Conservation (phyloP, 2,113 vertebrate species). For the Odobenus rosmarus region DNA sequence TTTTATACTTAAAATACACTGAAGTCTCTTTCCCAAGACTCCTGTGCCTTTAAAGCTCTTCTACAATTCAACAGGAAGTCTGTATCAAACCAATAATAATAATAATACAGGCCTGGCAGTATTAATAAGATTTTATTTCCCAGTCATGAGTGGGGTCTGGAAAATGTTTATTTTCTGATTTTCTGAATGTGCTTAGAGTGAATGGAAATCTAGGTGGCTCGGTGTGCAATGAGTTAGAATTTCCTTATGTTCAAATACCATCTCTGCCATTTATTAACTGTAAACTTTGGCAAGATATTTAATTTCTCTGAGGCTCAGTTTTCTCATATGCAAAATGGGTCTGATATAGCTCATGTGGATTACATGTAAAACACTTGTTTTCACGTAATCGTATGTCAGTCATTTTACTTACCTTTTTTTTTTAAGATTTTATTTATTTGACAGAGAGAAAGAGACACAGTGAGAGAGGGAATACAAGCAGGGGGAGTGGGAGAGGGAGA, state of each 20-base stretch:
- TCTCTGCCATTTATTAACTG: neutral
- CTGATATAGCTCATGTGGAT: neutral
- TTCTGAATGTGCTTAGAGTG: neutral
- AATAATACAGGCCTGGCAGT: neutral
- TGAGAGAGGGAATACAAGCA: too few relatives aligned
- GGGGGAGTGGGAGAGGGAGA: too few relatives aligned
- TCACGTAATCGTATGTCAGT: neutral
- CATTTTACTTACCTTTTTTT: neutral
- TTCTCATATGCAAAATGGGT: neutral
- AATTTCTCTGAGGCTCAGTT: neutral
- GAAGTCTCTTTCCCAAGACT: neutral
- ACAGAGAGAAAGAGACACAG: too few relatives aligned
- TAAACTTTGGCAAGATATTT: neutral
- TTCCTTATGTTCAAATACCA: neutral
- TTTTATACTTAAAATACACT: neutral
- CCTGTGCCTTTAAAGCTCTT: neutral
- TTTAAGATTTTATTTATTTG: too few relatives aligned
- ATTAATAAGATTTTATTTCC: neutral
- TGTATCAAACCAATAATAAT: neutral
- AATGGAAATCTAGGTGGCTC: neutral
- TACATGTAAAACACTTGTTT: neutral
- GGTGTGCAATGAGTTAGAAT: neutral
- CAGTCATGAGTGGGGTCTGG: neutral
- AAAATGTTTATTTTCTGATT: conserved; percentile 7
- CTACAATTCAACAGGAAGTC: neutral